These are phyloP conservation scores for Diorhabda carinulata DNA, from an alignment of 1,140 invertebrate genomes.

Conservation along the genomic window DNA sequence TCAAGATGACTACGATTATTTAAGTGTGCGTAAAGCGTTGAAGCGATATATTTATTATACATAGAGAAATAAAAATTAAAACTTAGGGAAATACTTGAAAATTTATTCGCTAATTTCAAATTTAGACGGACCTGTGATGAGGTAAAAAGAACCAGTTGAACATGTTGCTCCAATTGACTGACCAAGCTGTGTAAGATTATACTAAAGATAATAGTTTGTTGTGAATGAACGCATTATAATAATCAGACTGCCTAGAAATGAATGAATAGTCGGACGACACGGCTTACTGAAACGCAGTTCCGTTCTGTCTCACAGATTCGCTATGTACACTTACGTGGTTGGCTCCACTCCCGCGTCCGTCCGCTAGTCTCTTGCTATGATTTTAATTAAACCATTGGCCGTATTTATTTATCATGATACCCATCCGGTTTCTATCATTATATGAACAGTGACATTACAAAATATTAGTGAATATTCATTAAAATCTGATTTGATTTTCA, in stretches of 20 bases:
- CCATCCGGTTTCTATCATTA: constrained; percentile 20
- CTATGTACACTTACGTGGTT: neutral
- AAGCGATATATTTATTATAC: too few relatives aligned
- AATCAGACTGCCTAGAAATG: constrained; percentile 29
- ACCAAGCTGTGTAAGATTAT: constrained; percentile 21
- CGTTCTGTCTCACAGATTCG: constrained; percentile 23
- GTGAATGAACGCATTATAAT: constrained; percentile 29
- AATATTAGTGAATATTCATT: too few relatives aligned
- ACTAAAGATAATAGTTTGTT: constrained; percentile 23
- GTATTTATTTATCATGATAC: constrained; percentile 19
- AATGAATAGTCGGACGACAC: constrained; percentile 29
- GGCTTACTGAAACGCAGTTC: constrained; percentile 30
- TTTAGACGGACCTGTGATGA: neutral
- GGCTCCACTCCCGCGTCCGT: constrained; percentile 8
- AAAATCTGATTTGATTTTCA: too few relatives aligned
- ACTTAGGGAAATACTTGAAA: too few relatives aligned
- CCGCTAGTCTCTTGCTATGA: constrained; percentile 16
- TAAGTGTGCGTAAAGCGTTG: too few relatives aligned
- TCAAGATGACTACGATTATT: too few relatives aligned
- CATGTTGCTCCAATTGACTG: constrained; percentile 20
- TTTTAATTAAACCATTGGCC: constrained; percentile 27
- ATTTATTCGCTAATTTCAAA: too few relatives aligned
- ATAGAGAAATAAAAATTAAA: too few relatives aligned
- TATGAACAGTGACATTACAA: constrained; percentile 6
- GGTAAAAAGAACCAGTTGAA: constrained; percentile 5